phyloP scores from a whole-genome alignment of 2,113 vertebrate species.

The Xenopus laevis region DNA sequence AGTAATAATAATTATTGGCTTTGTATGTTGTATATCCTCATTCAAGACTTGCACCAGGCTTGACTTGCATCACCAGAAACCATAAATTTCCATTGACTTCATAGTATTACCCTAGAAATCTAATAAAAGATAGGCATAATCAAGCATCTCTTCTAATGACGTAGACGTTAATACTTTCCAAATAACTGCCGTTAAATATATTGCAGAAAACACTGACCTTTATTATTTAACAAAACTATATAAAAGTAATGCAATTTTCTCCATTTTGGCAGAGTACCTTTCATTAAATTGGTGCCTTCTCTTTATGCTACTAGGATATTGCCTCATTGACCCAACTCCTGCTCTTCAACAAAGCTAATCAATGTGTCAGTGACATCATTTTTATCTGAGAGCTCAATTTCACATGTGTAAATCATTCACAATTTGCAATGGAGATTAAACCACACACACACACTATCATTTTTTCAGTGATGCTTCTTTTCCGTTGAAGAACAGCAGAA shows the following conservation, averaged over 20 bases:
- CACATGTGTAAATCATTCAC: slow-evolving; percentile 30
- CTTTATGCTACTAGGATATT: slow-evolving; percentile 5
- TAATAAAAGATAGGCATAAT: too few relatives aligned
- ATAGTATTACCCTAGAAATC: too few relatives aligned
- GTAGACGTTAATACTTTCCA: too few relatives aligned
- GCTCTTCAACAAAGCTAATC: slow-evolving; percentile 38
- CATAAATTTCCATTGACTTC: too few relatives aligned
- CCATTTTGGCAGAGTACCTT: neutral
- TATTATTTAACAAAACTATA: neutral
- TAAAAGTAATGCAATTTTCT: neutral
- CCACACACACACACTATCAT: slow-evolving; percentile 11
- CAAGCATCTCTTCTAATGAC: too few relatives aligned
- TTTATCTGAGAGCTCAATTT: slow-evolving; percentile 21
- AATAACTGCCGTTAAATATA: too few relatives aligned
- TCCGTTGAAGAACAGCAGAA: slow-evolving; percentile 31
- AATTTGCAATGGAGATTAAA: slow-evolving; percentile 37
- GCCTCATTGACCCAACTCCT: slow-evolving; percentile 30
- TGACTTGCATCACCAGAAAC: too few relatives aligned
- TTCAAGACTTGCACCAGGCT: too few relatives aligned
- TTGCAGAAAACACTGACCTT: neutral
- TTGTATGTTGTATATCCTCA: too few relatives aligned
- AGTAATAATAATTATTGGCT: too few relatives aligned
- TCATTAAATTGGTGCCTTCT: neutral
- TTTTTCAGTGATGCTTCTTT: slow-evolving; percentile 33
- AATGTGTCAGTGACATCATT: slow-evolving; percentile 40